Conservation (phyloP, 1,140 invertebrate genomes). For the Saccostrea echinata region DNA sequence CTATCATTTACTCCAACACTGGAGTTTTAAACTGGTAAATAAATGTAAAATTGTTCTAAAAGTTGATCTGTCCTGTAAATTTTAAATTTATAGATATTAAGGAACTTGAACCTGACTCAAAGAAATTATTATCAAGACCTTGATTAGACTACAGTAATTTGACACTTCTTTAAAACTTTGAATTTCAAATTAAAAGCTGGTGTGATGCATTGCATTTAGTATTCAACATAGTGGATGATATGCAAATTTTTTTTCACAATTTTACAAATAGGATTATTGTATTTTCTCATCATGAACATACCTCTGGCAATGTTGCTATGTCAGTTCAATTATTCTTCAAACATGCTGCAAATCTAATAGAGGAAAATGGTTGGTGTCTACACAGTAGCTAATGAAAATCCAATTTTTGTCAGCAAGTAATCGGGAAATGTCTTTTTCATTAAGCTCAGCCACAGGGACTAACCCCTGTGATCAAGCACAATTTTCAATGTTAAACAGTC, state of each 20-base stretch:
- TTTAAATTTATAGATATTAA: too few relatives aligned
- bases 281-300: not conserved
- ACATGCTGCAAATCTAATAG: conserved; percentile 13
- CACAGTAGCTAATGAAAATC: conserved; percentile 31
- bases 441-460: not conserved
- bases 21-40: too few relatives aligned
- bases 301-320: conserved; percentile 10
- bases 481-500: conserved; percentile 4
- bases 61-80: too few relatives aligned
- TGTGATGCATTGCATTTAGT: not conserved
- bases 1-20: too few relatives aligned
- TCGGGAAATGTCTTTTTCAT: conserved; percentile 28
- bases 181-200: too few relatives aligned
- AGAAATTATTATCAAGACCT: too few relatives aligned
- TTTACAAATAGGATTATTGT: conserved; percentile 17
- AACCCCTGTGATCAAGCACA: conserved; percentile 15
- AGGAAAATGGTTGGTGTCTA: conserved; percentile 28
- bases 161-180: too few relatives aligned
- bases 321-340: conserved; percentile 19
- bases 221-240: not conserved
- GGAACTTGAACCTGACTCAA: too few relatives aligned
- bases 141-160: too few relatives aligned
- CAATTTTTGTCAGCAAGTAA: conserved; percentile 13
- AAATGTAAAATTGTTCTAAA: too few relatives aligned
- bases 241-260: conserved; percentile 11